A percentile compares a stretch with the other conserved stretches of the same genome.
phyloP scores from a whole-genome alignment of 2,113 vertebrate genomes.

The Ceyx cyanopectus region DNA sequence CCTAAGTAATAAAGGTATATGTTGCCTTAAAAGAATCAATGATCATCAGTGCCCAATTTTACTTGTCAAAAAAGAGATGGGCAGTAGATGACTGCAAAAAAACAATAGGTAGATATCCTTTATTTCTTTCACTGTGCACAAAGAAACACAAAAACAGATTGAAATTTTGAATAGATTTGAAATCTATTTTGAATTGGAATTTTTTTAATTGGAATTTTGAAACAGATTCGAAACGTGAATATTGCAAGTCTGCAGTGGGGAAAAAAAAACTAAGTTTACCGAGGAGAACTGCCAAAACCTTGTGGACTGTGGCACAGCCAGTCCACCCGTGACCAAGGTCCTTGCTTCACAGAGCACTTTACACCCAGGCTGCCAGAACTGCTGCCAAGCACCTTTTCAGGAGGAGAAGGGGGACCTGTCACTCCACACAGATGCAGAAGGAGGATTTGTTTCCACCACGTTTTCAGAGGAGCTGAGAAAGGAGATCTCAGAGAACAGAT shows the following conservation, averaged over 20 bases:
- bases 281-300: background rate
- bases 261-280: background rate
- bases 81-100: background rate
- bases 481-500: fast-evolving
- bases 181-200: too few species aligned
- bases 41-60: background rate
- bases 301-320: slow-evolving; percentile 2
- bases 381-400: background rate
- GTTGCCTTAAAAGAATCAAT: background rate
- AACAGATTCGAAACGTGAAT: background rate
- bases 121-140: background rate
- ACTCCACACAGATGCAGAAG: too few species aligned
- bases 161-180: too few species aligned
- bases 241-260: background rate
- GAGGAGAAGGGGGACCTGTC: background rate
- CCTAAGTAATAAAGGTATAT: background rate
- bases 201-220: too few species aligned
- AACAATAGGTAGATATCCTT: background rate
- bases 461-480: background rate
- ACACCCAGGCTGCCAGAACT: fast-evolving
- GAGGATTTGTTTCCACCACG: background rate
- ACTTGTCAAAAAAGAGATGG: background rate
- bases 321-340: slow-evolving; percentile 6
- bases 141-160: background rate
- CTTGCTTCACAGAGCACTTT: background rate